phyloP scores from a whole-genome alignment of 2,113 vertebrate species.

The Pitta sordida region DNA sequence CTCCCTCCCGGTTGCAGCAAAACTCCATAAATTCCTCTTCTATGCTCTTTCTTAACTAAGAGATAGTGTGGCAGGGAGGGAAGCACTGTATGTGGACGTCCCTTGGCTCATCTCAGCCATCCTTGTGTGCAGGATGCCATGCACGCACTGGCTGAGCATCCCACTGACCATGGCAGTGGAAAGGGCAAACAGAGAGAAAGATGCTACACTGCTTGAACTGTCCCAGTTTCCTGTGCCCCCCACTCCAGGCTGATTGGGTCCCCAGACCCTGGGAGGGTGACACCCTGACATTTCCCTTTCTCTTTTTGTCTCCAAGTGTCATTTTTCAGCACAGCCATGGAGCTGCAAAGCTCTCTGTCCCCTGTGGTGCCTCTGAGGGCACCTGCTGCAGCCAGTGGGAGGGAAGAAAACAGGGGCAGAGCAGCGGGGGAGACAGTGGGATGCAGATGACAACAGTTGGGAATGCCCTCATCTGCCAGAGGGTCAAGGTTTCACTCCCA shows the following conservation, averaged over 20 bases:
- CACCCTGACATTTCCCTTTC: conserved; percentile 5
- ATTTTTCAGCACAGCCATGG: neutral
- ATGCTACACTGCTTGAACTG: neutral
- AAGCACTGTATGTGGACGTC: neutral
- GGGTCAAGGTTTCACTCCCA: neutral
- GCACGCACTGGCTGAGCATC: neutral
- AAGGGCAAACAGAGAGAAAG: neutral
- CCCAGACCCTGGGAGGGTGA: neutral
- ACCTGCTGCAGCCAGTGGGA: neutral
- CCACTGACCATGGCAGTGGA: fast-evolving
- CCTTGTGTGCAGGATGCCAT: fast-evolving
- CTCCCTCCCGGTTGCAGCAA: neutral
- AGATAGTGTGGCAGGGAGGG: neutral
- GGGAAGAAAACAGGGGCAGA: neutral
- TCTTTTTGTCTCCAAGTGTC: neutral
- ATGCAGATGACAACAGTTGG: neutral
- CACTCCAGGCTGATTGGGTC: fast-evolving
- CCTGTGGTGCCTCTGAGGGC: neutral
- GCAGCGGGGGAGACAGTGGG: neutral
- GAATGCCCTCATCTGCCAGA: neutral
- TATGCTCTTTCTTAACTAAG: neutral
- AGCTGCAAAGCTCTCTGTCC: neutral
- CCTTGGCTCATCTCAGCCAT: fast-evolving
- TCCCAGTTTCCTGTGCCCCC: neutral
- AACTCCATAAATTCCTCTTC: neutral